Percentiles rank a stretch among this genome's conserved stretches.
These are phyloP conservation scores for Myotis daubentonii DNA, from an alignment of 2,797 vertebrate genomes.

Conservation along the genomic window DNA sequence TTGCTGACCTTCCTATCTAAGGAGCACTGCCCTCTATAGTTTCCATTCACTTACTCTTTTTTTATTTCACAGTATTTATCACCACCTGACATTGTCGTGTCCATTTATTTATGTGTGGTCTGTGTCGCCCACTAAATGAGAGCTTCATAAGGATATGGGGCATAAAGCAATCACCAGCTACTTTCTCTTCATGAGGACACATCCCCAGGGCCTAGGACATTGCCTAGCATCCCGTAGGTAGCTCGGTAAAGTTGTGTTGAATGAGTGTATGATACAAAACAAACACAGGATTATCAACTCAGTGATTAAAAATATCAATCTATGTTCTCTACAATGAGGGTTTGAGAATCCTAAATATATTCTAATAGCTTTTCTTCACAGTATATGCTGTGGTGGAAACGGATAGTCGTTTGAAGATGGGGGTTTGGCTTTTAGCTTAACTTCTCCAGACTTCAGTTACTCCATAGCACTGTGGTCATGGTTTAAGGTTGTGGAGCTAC, in stretches of 20 bases:
- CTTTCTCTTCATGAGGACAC: background rate
- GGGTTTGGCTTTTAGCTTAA: background rate
- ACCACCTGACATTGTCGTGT: background rate
- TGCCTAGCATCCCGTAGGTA: background rate
- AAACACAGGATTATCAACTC: background rate
- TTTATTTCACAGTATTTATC: background rate
- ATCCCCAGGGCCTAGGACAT: background rate
- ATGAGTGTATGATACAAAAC: background rate
- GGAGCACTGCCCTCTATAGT: background rate
- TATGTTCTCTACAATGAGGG: background rate
- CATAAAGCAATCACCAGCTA: background rate
- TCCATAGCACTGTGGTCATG: background rate
- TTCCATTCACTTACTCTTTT: background rate
- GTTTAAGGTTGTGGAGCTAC: background rate
- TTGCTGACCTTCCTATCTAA: background rate
- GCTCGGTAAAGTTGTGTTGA: background rate
- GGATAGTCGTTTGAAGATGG: background rate
- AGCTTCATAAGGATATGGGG: background rate
- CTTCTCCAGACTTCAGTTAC: background rate
- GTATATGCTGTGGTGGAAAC: background rate
- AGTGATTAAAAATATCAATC: background rate
- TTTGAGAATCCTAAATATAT: background rate
- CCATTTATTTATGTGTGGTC: background rate
- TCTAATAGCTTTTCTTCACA: background rate
- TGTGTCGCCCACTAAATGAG: background rate